These are phyloP conservation scores for Artemia sinica DNA, from an alignment of 2,888 invertebrate species.

Conservation along the genomic window DNA sequence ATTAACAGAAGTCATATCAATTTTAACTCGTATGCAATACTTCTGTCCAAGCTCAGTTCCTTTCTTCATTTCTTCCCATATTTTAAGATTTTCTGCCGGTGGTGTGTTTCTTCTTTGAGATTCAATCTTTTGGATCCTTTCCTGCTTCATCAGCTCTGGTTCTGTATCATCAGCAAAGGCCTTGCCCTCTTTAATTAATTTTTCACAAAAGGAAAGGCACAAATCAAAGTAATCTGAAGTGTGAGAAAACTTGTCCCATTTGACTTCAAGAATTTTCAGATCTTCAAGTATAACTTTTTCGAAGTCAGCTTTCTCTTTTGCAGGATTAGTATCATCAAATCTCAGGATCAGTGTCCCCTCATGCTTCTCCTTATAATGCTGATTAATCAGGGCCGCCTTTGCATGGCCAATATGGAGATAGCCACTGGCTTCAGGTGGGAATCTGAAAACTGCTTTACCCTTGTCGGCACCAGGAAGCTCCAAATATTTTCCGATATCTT, in stretches of 20 bases:
- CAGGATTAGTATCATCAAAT: constrained; percentile 98
- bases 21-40: too few relatives aligned
- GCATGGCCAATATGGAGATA: too few relatives aligned
- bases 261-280: constrained; percentile 70
- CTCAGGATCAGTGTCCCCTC: constrained; percentile 90
- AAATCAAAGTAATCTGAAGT: constrained; percentile 93
- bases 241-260: constrained; percentile 79
- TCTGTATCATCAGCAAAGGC: constrained; percentile 95
- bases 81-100: constrained; percentile 86
- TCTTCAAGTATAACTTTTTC: constrained; percentile 88
- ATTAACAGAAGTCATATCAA: too few relatives aligned
- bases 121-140: constrained; percentile 75
- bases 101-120: too few relatives aligned
- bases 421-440: too few relatives aligned
- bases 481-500: too few relatives aligned
- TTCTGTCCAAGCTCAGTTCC: too few relatives aligned
- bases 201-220: constrained; percentile 70
- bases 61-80: too few relatives aligned
- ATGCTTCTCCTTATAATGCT: constrained; percentile 56
- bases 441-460: too few relatives aligned
- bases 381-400: too few relatives aligned
- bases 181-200: constrained; percentile 65
- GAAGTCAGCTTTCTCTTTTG: constrained; percentile 93
- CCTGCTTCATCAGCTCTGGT: constrained; percentile 79
- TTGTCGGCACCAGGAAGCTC: too few relatives aligned